phyloP scores from a whole-genome alignment of 1,140 invertebrate genomes.

The Saccostrea cuccullata region DNA sequence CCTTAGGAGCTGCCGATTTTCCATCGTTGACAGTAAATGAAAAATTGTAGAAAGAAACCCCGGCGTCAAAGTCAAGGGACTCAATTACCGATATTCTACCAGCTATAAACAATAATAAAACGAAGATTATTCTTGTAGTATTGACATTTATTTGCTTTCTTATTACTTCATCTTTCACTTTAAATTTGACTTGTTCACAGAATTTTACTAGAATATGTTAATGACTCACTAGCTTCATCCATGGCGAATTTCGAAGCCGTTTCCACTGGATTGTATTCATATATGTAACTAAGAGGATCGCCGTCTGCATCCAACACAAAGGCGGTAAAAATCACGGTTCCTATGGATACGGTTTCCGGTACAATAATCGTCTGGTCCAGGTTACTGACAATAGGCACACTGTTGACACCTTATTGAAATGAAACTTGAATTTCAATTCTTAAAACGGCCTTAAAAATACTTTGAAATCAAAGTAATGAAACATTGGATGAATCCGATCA shows the following conservation, averaged over 20 bases:
- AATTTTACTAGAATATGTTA: background rate
- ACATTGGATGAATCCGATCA: too few relatives aligned
- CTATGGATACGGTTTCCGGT: background rate
- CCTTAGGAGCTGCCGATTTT: background rate
- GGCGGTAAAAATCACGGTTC: constrained; percentile 27
- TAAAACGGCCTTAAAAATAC: too few relatives aligned
- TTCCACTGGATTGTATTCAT: background rate
- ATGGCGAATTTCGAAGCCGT: constrained; percentile 1
- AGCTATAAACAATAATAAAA: background rate
- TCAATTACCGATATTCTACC: constrained; percentile 9
- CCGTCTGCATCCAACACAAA: background rate
- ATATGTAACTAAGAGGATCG: background rate
- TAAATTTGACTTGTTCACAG: background rate
- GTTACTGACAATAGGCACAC: background rate
- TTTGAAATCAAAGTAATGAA: too few relatives aligned
- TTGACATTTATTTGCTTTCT: background rate
- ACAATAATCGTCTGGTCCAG: constrained; percentile 19
- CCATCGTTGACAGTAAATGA: constrained; percentile 30
- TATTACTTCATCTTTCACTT: too few relatives aligned
- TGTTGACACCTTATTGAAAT: constrained; percentile 1
- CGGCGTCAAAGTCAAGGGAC: background rate
- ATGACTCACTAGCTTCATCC: background rate
- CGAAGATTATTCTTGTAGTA: too few relatives aligned
- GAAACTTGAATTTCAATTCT: background rate
- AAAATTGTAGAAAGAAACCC: background rate